Evolutionary conservation across 2,888 invertebrate species (phyloP).

Genomic region (Dascillus cervinus): DNA sequence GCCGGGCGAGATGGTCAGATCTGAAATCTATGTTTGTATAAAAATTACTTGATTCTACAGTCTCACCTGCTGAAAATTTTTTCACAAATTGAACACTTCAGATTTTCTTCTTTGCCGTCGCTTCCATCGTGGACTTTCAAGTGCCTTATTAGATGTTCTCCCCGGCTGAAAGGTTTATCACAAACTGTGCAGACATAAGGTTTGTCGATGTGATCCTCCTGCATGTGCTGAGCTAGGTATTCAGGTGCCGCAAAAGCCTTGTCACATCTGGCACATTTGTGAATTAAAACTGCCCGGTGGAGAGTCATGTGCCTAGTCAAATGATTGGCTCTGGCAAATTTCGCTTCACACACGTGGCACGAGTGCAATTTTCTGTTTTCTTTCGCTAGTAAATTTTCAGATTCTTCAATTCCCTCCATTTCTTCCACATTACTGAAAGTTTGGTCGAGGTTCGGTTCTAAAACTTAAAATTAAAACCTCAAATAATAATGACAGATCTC

Average conservation of each 20-base stretch:
- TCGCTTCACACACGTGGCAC: constrained; percentile 39
- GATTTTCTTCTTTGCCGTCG: constrained; percentile 26
- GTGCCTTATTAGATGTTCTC: constrained; percentile 42
- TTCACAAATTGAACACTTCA: constrained; percentile 41
- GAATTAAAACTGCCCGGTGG: constrained; percentile 36
- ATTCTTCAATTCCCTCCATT: constrained; percentile 14
- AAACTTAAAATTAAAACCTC: too few relatives aligned
- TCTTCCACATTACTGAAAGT: constrained; percentile 7
- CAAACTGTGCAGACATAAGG: constrained; percentile 41
- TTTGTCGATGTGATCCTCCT: constrained; percentile 40
- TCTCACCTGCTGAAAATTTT: constrained; percentile 34
- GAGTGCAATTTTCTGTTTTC: constrained; percentile 29
- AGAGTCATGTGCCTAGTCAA: constrained; percentile 41
- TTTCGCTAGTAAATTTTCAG: constrained; percentile 15
- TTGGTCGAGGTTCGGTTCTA: constrained; percentile 8
- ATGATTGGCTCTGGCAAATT: constrained; percentile 38
- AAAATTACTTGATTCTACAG: too few relatives aligned
- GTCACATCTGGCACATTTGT: constrained; percentile 40
- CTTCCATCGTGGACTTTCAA: constrained; percentile 37
- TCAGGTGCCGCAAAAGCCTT: constrained; percentile 38
- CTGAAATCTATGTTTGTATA: too few relatives aligned
- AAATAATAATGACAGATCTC: too few relatives aligned
- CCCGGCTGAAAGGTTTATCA: constrained; percentile 38
- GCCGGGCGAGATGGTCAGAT: constrained; percentile 56
- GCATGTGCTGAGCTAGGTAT: constrained; percentile 35